Evolutionary conservation across 2,888 invertebrate species (phyloP), one percentile per base, ranked within the genome.

Genomic region (Drosophila limbata): DNA sequence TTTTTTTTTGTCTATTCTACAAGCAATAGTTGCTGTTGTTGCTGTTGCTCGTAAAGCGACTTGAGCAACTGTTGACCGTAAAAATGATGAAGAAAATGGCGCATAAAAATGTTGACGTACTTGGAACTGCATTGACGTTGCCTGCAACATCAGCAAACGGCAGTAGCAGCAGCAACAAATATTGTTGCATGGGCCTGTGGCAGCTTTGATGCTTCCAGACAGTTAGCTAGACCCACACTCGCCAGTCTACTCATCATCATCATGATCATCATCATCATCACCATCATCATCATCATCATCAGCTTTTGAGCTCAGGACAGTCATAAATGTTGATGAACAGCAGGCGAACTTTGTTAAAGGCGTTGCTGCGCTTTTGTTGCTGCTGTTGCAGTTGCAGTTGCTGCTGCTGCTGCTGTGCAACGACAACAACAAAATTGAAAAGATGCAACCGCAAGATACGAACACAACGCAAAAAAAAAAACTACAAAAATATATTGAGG

Each of bases 291-390:
- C 39, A 37, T 45, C 31, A 31, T 19, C 17, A 47, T 51, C 44
- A n/a, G 45, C 52, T 33, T 39, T 37, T 13, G 47, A 62, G 25
- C 60, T 73, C 68, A 57, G 73, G 65, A 75, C 65, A 86, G 86
- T 86, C 88, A 84, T 88, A 88, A 88, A 85, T 88, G 85, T 86
- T 86, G 84, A 88, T 85, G 88, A 88, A 84, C 85, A 84, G 88
- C 84, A 81, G 87, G 84, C 86, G 76, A 88, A 87, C 79, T 84
- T 80, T 86, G 84, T 87, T 72, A 84, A 81, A 87, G 83, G 87
- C 83, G 87, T 84, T 84, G 72, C 87, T 79, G 76, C 66, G 72
- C 83, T 81, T 84, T 82, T 83, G 87, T 81, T 87, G 79, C 59
- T 67, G 83, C 67, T 68, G 66, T 28, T 65, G 79, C 59, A 62